Percentiles rank a stretch among this genome's conserved stretches.
phyloP scores from a whole-genome alignment of 2,797 vertebrate species.

The Platalea minor region DNA sequence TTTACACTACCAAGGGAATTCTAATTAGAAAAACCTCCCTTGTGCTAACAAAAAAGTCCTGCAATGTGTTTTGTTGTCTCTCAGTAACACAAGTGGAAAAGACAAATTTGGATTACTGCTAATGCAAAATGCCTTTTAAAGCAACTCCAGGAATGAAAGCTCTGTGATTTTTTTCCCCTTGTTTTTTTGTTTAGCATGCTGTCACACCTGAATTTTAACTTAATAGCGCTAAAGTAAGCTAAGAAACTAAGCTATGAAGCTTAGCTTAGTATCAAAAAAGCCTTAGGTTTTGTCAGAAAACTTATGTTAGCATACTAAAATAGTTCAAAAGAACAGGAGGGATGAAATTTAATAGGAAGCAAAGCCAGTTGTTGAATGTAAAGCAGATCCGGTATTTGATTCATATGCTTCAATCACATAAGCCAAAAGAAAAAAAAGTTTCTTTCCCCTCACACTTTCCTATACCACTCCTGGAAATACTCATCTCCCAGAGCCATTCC shows the following conservation, averaged over 20 bases:
- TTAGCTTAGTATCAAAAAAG: background rate
- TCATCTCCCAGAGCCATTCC: constrained; percentile 38
- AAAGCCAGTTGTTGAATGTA: background rate
- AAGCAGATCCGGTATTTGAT: background rate
- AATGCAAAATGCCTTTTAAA: background rate
- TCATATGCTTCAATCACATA: background rate
- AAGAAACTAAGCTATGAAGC: background rate
- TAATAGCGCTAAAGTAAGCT: background rate
- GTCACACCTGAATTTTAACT: background rate
- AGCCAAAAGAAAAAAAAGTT: background rate
- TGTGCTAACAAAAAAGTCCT: constrained; percentile 68
- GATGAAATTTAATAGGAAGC: background rate
- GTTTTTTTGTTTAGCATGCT: background rate
- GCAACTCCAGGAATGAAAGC: background rate
- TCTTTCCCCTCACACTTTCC: constrained; percentile 14
- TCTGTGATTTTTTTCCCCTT: background rate
- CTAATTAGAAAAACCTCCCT: constrained; percentile 72
- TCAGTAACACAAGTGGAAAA: constrained; percentile 61
- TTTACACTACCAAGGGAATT: constrained; percentile 76
- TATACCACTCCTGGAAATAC: constrained; percentile 6
- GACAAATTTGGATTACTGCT: constrained; percentile 41
- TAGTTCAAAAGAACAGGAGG: background rate
- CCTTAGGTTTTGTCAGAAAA: background rate
- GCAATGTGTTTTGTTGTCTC: constrained; percentile 63
- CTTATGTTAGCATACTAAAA: background rate